Conservation (phyloP, 2,797 vertebrate genomes). For the Pelobates cultripes region DNA sequence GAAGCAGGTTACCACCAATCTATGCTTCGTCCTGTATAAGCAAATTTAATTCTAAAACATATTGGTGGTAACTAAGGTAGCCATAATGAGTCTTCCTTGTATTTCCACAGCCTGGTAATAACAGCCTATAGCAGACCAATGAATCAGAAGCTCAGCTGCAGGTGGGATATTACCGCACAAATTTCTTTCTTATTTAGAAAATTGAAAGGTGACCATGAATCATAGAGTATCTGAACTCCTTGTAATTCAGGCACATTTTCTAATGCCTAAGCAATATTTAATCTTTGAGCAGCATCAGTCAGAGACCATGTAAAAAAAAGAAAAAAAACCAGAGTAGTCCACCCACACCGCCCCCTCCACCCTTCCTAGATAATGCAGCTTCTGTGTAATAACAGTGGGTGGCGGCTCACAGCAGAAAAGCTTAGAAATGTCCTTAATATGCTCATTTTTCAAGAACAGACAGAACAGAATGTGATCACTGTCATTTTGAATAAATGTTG, state of each 20-base stretch:
- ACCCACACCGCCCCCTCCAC: too few relatives aligned
- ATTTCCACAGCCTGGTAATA: background rate
- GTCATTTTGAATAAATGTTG: background rate
- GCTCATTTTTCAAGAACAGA: conserved; percentile 38
- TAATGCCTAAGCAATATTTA: conserved; percentile 31
- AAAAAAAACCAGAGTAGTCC: too few relatives aligned
- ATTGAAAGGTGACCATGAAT: conserved; percentile 25
- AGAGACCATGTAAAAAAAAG: conserved; percentile 6
- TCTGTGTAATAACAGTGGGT: background rate
- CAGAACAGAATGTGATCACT: conserved; percentile 29
- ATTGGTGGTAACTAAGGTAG: background rate
- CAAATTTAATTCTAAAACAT: too few relatives aligned
- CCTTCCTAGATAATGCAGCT: too few relatives aligned
- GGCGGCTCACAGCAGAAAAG: conserved; percentile 25
- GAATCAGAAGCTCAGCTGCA: conserved; percentile 25
- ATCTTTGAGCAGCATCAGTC: conserved; percentile 19
- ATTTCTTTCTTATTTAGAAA: conserved; percentile 40
- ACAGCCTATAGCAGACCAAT: conserved; percentile 9
- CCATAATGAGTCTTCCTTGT: conserved; percentile 9
- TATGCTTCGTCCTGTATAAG: too few relatives aligned
- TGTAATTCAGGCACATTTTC: conserved; percentile 42
- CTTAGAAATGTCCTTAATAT: conserved; percentile 19
- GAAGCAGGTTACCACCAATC: too few relatives aligned
- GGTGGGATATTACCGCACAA: conserved; percentile 19
- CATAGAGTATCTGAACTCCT: conserved; percentile 19